A percentile compares a stretch with the other conserved stretches of the same genome.
These are phyloP conservation scores for Chondrosia reniformis DNA, from an alignment of 37 sponge, comb jelly and placozoan genomes.

Conservation along the genomic window DNA sequence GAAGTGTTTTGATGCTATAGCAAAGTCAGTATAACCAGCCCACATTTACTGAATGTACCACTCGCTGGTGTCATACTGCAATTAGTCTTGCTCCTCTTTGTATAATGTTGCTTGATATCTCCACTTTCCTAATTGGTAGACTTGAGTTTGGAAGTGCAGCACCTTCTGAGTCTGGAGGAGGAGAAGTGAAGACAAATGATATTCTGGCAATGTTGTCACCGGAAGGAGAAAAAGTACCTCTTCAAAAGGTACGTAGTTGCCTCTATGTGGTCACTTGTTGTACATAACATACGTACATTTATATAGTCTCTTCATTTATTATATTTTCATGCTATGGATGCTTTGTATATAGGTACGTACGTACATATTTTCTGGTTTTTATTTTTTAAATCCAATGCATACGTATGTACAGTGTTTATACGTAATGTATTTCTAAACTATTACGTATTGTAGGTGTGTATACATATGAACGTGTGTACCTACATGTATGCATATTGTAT, in stretches of 20 bases:
- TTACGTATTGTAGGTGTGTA: background rate
- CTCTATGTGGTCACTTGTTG: background rate
- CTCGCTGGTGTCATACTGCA: background rate
- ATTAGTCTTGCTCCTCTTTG: constrained; percentile 8
- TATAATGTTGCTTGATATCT: background rate
- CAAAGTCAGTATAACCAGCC: constrained; percentile 56
- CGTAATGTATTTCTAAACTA: background rate
- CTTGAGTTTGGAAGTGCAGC: constrained; percentile 88
- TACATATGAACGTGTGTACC: background rate
- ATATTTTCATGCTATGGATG: no score
- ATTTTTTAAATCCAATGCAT: background rate
- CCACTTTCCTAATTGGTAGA: constrained; percentile 4
- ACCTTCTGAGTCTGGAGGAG: constrained; percentile 50
- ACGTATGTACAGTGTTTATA: background rate
- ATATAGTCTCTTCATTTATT: background rate
- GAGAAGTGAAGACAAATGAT: constrained; percentile 82
- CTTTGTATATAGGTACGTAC: background rate
- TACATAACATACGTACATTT: constrained; percentile 19
- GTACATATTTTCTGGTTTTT: background rate
- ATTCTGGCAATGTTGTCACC: constrained; percentile 95
- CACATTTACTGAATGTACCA: no score
- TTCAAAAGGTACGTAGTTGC: constrained; percentile 63
- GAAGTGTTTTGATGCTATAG: constrained; percentile 99
- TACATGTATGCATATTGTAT: background rate
- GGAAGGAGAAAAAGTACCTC: constrained; percentile 78